A percentile compares a stretch with the other conserved stretches of the same genome.
Conservation (phyloP, 2,797 vertebrate species). For the Acrocephalus scirpaceus region DNA sequence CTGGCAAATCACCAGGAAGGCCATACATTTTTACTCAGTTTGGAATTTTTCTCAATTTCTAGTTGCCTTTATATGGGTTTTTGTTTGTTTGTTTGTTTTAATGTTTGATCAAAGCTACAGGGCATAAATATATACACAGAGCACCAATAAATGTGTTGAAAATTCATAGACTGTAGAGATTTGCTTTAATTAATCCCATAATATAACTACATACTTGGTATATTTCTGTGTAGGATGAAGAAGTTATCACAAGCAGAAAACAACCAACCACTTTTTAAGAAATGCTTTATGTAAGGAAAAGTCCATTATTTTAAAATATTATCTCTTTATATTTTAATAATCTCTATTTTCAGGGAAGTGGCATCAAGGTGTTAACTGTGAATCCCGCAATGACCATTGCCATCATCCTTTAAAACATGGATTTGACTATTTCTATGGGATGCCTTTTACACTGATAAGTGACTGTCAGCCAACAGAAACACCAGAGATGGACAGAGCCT, state of each 20-base stretch:
- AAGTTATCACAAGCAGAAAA: not conserved
- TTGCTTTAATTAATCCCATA: not conserved
- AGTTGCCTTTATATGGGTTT: not conserved
- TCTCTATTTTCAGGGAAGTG: conserved; percentile 82
- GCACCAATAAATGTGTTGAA: not conserved
- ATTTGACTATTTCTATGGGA: conserved; percentile 90
- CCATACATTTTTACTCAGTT: not conserved
- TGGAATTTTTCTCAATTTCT: not conserved
- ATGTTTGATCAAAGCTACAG: not conserved
- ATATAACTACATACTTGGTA: not conserved
- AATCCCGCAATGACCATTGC: conserved; percentile 81
- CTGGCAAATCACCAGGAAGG: not conserved
- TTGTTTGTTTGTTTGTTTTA: not conserved
- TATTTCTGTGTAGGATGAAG: not conserved
- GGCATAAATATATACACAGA: not conserved
- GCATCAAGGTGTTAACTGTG: conserved; percentile 91
- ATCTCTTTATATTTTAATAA: not conserved
- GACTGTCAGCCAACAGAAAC: conserved; percentile 78
- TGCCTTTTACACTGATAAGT: conserved; percentile 83
- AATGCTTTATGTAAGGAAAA: not conserved
- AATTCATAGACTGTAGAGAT: not conserved
- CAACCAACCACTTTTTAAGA: fast-evolving
- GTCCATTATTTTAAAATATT: not conserved
- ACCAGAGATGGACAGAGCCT: conserved; percentile 71
- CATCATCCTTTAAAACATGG: conserved; percentile 92